phyloP scores from a whole-genome alignment of 2,113 vertebrate genomes.

The Asarcornis scutulata region DNA sequence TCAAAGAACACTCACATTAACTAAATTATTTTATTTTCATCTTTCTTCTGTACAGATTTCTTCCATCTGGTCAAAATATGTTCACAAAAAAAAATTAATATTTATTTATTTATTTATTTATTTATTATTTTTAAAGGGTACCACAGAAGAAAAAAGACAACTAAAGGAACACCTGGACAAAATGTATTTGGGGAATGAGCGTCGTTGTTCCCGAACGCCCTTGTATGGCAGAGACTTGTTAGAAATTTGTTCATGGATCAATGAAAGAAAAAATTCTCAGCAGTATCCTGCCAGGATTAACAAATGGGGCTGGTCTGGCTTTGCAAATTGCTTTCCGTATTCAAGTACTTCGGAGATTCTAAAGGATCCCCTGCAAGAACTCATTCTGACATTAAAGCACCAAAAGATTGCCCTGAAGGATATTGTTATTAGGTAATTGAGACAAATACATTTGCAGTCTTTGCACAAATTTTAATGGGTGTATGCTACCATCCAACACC shows the following conservation, averaged over 20 bases:
- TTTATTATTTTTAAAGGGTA: slow-evolving; percentile 61
- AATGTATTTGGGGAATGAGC: slow-evolving; percentile 80
- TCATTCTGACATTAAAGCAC: slow-evolving; percentile 63
- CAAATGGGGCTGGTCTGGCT: slow-evolving; percentile 79
- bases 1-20: neutral
- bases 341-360: neutral
- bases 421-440: slow-evolving; percentile 39
- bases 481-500: neutral
- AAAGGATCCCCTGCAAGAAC: slow-evolving; percentile 45
- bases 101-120: neutral
- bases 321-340: slow-evolving; percentile 57
- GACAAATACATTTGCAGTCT: neutral
- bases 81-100: neutral
- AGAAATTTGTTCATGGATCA: slow-evolving; percentile 74
- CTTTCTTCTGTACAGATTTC: neutral
- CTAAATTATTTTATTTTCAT: neutral
- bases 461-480: neutral
- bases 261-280: neutral
- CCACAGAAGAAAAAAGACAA: slow-evolving; percentile 81
- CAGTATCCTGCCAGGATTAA: slow-evolving; percentile 30
- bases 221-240: slow-evolving; percentile 85
- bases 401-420: slow-evolving; percentile 35
- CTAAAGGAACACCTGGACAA: slow-evolving; percentile 82
- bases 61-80: neutral
- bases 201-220: slow-evolving; percentile 76